These are phyloP conservation scores for Podarcis muralis DNA, from an alignment of 2,113 vertebrate species.

Conservation along the genomic window DNA sequence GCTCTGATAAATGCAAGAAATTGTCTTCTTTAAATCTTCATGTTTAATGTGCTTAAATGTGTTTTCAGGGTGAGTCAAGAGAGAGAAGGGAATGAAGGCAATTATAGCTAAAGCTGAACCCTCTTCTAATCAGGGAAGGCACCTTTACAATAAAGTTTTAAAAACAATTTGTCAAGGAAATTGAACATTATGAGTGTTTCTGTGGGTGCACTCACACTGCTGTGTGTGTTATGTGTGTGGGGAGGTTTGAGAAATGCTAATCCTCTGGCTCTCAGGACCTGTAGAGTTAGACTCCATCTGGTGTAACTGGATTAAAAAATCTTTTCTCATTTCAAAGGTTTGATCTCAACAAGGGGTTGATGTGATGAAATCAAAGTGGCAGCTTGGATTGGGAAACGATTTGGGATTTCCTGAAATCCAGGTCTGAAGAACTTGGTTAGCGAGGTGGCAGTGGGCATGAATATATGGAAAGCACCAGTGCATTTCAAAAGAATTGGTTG, in stretches of 20 bases:
- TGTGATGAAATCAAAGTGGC: conserved; percentile 99
- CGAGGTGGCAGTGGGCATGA: conserved; percentile 46
- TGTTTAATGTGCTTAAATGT: background rate
- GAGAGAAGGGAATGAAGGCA: background rate
- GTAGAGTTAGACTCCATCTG: conserved; percentile 81
- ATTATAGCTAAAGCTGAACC: background rate
- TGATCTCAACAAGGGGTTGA: conserved; percentile 93
- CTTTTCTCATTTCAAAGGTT: conserved; percentile 95
- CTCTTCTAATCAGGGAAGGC: background rate
- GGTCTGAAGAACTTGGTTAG: conserved; percentile 50
- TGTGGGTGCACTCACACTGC: background rate
- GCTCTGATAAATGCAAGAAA: conserved; percentile 30
- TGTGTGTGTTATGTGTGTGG: background rate
- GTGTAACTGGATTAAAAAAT: conserved; percentile 93
- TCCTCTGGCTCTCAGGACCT: conserved; percentile 84
- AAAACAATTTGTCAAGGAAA: conserved; percentile 62
- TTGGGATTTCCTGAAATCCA: conserved; percentile 82
- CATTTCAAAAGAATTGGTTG: conserved; percentile 49
- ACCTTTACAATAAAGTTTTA: conserved; percentile 43
- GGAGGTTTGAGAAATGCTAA: conserved; percentile 84
- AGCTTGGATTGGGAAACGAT: conserved; percentile 89
- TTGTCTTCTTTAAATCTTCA: conserved; percentile 26
- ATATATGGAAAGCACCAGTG: conserved; percentile 53
- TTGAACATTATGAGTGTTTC: conserved; percentile 23
- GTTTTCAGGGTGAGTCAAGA: background rate